phyloP scores from a whole-genome alignment of 2,113 vertebrate genomes.

The Cranoglanis bouderius region DNA sequence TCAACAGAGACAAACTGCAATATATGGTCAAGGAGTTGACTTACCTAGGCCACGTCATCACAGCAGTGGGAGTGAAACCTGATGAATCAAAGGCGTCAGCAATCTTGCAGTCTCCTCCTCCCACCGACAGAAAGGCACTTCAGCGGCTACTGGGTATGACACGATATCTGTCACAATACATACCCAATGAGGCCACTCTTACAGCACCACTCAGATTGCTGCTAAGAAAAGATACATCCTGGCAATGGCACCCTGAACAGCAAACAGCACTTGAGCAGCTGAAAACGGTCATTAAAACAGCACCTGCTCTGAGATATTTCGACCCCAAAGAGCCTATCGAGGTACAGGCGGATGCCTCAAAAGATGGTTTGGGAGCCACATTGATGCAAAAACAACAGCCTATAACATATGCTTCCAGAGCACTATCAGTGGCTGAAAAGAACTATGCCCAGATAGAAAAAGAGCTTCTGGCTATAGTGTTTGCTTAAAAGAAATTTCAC shows the following conservation, averaged over 20 bases:
- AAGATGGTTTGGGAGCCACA: not conserved
- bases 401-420: not conserved
- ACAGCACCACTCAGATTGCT: slow-evolving; percentile 11
- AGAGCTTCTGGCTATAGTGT: slow-evolving; percentile 10
- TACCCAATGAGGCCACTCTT: slow-evolving; percentile 3
- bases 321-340: not conserved
- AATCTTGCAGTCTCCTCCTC: not conserved
- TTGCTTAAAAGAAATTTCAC: slow-evolving; percentile 5
- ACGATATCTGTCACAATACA: not conserved
- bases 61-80: not conserved
- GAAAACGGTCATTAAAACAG: not conserved
- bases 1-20: slow-evolving; percentile 57
- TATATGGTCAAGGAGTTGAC: slow-evolving; percentile 28
- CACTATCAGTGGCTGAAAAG: not conserved
- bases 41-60: slow-evolving; percentile 23
- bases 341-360: not conserved
- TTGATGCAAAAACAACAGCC: not conserved
- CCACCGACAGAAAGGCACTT: slow-evolving; percentile 2
- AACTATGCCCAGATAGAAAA: slow-evolving; percentile 30
- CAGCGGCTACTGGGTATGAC: slow-evolving; percentile 6
- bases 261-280: not conserved
- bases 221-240: slow-evolving; percentile 7
- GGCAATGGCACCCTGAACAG: not conserved
- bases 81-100: not conserved
- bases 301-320: not conserved